Evolutionary conservation across 2,888 invertebrate species (phyloP).

Genomic region (Dryococelus australis): DNA sequence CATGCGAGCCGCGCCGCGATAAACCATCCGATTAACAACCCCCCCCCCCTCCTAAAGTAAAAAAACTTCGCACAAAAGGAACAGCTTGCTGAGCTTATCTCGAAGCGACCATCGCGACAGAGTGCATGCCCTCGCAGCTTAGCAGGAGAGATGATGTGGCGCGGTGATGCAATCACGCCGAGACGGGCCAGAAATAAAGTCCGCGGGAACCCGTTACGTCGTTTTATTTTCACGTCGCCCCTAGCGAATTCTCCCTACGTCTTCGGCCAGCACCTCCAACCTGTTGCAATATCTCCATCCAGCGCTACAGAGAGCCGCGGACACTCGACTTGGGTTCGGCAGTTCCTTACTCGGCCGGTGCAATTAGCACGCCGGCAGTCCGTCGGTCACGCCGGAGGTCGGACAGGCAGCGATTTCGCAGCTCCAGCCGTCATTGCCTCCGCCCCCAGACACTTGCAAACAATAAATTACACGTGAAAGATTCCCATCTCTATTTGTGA

Average conservation of each 20-base stretch:
- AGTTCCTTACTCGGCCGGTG: no score
- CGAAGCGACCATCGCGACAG: background rate
- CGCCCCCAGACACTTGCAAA: no score
- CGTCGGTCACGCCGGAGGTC: no score
- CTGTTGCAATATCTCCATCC: background rate
- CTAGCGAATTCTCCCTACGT: background rate
- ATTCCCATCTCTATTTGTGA: no score
- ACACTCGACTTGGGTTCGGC: no score
- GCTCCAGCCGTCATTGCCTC: no score
- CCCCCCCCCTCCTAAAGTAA: background rate
- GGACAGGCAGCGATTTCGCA: no score
- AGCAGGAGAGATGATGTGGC: background rate
- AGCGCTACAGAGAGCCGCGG: no score
- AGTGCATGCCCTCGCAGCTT: background rate
- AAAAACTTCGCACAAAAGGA: background rate
- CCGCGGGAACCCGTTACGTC: background rate
- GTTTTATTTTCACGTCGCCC: background rate
- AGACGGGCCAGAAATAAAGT: background rate
- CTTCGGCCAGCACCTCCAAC: background rate
- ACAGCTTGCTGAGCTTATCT: background rate
- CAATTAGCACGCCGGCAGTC: no score
- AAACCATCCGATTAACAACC: background rate
- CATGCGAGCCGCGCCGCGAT: background rate
- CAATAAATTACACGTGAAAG: no score
- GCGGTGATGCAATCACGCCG: background rate